A percentile compares a stretch with the other conserved stretches of the same genome.
Conservation (phyloP, 2,113 vertebrate genomes). For the Austrofundulus limnaeus region DNA sequence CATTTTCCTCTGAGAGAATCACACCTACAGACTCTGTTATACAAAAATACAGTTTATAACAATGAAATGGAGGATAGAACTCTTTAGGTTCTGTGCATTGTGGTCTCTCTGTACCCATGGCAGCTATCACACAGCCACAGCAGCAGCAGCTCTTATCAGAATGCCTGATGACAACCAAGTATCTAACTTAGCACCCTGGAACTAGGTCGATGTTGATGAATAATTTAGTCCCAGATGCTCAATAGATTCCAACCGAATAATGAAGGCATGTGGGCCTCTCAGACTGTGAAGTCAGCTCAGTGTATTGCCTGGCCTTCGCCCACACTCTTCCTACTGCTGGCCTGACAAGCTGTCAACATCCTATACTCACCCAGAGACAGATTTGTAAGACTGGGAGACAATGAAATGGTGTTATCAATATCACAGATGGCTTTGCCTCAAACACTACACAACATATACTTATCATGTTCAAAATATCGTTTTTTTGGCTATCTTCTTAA, state of each 20-base stretch:
- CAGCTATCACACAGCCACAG: conserved; percentile 57
- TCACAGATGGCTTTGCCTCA: conserved; percentile 27
- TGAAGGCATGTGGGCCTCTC: conserved; percentile 69
- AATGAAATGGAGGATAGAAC: conserved; percentile 22
- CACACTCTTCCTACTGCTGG: conserved; percentile 66
- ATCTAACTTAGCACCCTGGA: conserved; percentile 73
- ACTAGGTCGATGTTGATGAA: conserved; percentile 79
- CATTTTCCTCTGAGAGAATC: conserved; percentile 13
- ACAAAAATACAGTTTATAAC: conserved; percentile 30
- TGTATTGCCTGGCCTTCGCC: conserved; percentile 71
- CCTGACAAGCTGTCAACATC: conserved; percentile 68
- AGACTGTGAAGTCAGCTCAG: conserved; percentile 63
- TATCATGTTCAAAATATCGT: conserved; percentile 36
- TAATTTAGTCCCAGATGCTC: conserved; percentile 79
- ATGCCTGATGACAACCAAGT: conserved; percentile 69
- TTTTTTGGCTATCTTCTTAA: conserved; percentile 5
- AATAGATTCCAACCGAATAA: conserved; percentile 78
- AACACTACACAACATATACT: conserved; percentile 18
- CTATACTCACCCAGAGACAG: conserved; percentile 45
- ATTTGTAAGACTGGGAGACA: conserved; percentile 44
- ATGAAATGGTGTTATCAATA: conserved; percentile 40
- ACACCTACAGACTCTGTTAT: conserved; percentile 16
- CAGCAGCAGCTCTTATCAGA: conserved; percentile 57
- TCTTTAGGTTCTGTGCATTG: conserved; percentile 20
- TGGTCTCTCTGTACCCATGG: conserved; percentile 41